Evolutionary conservation across 2,797 vertebrate genomes (phyloP), one percentile per base, ranked within the genome.

Genomic region (Phoebastria nigripes): DNA sequence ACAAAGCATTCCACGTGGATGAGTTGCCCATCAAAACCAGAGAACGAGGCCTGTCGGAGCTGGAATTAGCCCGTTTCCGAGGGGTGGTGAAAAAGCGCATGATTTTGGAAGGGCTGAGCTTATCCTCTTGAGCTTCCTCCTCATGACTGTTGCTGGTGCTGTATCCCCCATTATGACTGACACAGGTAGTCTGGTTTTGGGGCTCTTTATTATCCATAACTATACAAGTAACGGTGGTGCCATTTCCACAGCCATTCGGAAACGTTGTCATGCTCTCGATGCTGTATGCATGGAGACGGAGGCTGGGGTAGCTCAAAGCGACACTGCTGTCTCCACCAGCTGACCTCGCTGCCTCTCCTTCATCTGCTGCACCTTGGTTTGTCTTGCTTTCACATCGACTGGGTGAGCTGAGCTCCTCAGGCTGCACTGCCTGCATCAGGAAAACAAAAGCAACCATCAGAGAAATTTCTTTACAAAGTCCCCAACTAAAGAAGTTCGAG

Each of bases 61-160:
- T 95, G 31, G 96, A 84, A 47, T 97, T 90, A 2, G 96, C 82
- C 39, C 98, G 97, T 94, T 98, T 99, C 74, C 98, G 98, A 25
- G 98, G 98, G 51, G 97, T 98, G 3, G 99, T 98, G 90, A 99
- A 99, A 77, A 99, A 98, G 67, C 97, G 98, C 97, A 98, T 97
- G n/a, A 99, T 98, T 97, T 98, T 99, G 66, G 99, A 98, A 31
- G 98, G 97, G 90, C 98, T 98, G 54, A 98, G 97, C 69, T 98
- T 98, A 77, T 97, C 97, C 37, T 98, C 99, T 33, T 92, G 96
- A 46, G 81, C 78, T 39, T 97, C 97, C 4, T 94, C 87, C 41
- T 96, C 96, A 2, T 80, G 71, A 66, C 47, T 44, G 21, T 28
- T 67, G 44, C 91, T 47, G 26, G 79, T 65, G 73, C 66, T 49